Conservation (phyloP, 2,888 invertebrate genomes). For the Dorcus hopei region DNA sequence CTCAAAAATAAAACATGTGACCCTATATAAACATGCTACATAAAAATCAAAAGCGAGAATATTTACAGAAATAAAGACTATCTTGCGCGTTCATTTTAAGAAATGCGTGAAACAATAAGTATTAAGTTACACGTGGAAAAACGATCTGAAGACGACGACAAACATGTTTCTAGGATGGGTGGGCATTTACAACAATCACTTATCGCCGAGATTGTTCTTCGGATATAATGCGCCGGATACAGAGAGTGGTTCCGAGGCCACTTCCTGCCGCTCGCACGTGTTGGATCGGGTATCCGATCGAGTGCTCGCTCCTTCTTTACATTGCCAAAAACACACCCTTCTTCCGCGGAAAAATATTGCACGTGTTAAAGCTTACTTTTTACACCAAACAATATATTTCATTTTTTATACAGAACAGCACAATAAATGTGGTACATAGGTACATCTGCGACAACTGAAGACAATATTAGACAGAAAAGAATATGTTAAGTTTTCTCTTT, state of each 20-base stretch:
- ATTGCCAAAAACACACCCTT: not conserved
- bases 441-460: too few species aligned
- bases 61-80: too few species aligned
- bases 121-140: not conserved
- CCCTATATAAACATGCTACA: too few species aligned
- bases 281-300: conserved; percentile 7
- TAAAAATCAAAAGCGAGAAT: too few species aligned
- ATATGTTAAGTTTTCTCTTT: too few species aligned
- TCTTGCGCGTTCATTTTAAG: too few species aligned
- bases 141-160: not conserved
- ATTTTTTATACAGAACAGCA: too few species aligned
- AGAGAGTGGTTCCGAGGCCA: conserved; percentile 39
- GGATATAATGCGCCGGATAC: conserved; percentile 40
- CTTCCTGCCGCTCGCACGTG: conserved; percentile 42
- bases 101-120: too few species aligned
- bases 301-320: not conserved
- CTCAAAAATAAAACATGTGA: conserved; percentile 48
- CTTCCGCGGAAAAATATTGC: not conserved
- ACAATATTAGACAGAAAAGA: too few species aligned
- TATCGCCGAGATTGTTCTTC: conserved; percentile 30
- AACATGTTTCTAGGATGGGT: conserved; percentile 5
- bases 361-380: too few species aligned
- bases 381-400: too few species aligned
- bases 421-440: too few species aligned
- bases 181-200: conserved; percentile 18